Conservation (phyloP, 2,113 vertebrate genomes). For the Tautogolabrus adspersus region DNA sequence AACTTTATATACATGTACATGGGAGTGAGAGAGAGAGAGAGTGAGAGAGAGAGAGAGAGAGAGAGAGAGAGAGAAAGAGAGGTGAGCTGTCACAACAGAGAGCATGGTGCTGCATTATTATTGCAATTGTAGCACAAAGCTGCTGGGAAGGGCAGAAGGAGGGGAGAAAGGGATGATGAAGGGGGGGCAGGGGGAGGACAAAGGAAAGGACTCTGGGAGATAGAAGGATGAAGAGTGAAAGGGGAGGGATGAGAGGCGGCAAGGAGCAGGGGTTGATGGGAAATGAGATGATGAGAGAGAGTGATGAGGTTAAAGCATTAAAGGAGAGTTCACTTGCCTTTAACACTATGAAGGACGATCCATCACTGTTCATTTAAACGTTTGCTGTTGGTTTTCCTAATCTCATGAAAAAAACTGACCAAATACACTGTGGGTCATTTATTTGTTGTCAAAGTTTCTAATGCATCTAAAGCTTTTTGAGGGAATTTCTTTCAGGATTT, state of each 20-base stretch:
- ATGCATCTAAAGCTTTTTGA: no score
- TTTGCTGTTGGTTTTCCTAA: not conserved
- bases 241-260: not conserved
- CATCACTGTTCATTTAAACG: not conserved
- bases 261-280: constrained; percentile 39
- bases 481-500: no score
- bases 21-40: not conserved
- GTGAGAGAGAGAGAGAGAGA: not conserved
- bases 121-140: constrained; percentile 60
- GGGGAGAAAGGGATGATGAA: constrained; percentile 50
- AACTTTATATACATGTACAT: constrained; percentile 39
- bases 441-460: no score
- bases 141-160: constrained; percentile 54
- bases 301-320: constrained; percentile 45
- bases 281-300: constrained; percentile 53
- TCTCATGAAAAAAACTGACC: not conserved
- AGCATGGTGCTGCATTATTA: constrained; percentile 58
- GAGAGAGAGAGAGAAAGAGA: constrained; percentile 9
- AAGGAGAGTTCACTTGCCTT: constrained; percentile 32
- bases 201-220: constrained; percentile 8
- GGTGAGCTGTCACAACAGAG: constrained; percentile 46
- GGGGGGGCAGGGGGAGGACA: constrained; percentile 5
- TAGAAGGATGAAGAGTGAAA: constrained; percentile 32
- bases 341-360: constrained; percentile 14
- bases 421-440: not conserved